phyloP scores from a whole-genome alignment of 2,888 invertebrate species.

The Acleris cristana region DNA sequence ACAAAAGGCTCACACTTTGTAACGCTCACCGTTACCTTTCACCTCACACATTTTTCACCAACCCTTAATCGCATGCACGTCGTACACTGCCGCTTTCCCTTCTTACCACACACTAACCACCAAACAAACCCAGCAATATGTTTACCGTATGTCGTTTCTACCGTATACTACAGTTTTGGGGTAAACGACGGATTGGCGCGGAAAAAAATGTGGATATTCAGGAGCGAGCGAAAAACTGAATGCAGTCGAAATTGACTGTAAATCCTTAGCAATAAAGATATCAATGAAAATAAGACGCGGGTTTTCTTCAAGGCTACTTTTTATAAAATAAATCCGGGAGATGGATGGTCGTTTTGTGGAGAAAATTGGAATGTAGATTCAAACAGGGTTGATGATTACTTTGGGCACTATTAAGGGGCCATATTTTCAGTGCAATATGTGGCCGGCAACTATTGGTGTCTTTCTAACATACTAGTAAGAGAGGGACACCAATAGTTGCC shows the following conservation, averaged over 20 bases:
- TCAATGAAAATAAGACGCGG: constrained; percentile 46
- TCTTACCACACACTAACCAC: too few species aligned
- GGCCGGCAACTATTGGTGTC: too few species aligned
- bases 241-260: constrained; percentile 67
- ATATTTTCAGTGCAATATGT: too few species aligned
- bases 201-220: constrained; percentile 74
- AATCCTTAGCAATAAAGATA: constrained; percentile 47
- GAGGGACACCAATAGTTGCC: too few species aligned
- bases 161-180: constrained; percentile 51
- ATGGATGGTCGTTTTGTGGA: neutral
- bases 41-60: constrained; percentile 53
- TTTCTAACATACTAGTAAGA: too few species aligned
- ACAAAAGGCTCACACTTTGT: constrained; percentile 83
- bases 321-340: constrained; percentile 20
- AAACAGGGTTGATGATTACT: too few species aligned
- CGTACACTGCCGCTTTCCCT: constrained; percentile 52
- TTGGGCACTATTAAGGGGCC: too few species aligned
- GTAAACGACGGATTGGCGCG: constrained; percentile 53
- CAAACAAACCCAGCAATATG: constrained; percentile 49
- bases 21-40: constrained; percentile 76
- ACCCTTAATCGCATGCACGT: constrained; percentile 41
- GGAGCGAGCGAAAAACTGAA: constrained; percentile 54
- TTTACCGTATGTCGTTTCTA: neutral
- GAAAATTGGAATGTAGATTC: constrained; percentile 1
- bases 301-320: constrained; percentile 28